These are phyloP conservation scores for Hippolais icterina DNA, from an alignment of 2,113 vertebrate species.

Conservation along the genomic window DNA sequence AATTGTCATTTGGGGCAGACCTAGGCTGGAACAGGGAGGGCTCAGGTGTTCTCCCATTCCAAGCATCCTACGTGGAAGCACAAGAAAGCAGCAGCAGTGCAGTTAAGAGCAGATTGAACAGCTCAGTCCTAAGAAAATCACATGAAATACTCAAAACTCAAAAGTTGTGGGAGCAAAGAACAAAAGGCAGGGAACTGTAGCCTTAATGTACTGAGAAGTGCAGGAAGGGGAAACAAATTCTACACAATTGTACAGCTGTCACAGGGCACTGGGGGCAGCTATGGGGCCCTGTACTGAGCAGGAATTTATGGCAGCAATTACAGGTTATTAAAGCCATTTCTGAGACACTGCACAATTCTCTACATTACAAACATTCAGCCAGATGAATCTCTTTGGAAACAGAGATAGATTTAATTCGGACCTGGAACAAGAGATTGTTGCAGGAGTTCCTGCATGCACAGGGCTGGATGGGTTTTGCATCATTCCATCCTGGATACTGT, in stretches of 20 bases:
- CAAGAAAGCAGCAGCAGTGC: neutral
- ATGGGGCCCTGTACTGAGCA: neutral
- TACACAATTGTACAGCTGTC: neutral
- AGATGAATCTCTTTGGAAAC: neutral
- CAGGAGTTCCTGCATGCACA: constrained; percentile 3
- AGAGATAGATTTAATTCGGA: neutral
- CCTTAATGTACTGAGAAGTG: neutral
- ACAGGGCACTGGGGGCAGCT: neutral
- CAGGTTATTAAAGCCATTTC: constrained; percentile 14
- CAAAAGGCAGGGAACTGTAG: neutral
- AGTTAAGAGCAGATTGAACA: neutral
- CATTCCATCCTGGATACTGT: constrained; percentile 52
- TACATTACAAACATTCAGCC: neutral
- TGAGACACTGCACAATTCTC: neutral
- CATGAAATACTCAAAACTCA: neutral
- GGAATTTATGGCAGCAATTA: neutral
- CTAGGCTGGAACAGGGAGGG: neutral
- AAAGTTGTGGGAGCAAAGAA: neutral
- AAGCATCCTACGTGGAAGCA: neutral
- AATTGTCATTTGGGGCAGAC: neutral
- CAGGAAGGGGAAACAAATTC: neutral
- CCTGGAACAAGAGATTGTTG: neutral
- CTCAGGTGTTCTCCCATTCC: neutral
- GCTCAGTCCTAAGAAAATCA: neutral
- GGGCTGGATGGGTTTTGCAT: neutral